Evolutionary conservation across 2,113 vertebrate genomes (phyloP), one percentile per base, ranked within the genome.

Genomic region (Sorex araneus): DNA sequence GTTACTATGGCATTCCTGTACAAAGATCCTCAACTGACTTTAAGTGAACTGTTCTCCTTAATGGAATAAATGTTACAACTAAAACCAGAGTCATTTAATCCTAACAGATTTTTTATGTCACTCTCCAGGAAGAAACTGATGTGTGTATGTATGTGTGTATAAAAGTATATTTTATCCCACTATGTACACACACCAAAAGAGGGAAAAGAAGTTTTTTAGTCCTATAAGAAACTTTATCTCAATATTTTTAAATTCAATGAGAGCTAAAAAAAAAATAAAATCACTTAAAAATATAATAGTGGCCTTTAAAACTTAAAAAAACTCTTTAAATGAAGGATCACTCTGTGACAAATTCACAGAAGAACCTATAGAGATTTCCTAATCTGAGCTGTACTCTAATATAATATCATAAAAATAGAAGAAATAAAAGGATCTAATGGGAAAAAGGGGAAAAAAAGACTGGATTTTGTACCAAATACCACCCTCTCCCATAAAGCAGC

Each of bases 401-500:
- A 15, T 64, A 89, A 32, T 78, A 88, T 84, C 93, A 90, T 94
- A 93, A 96, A 43, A 0, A 32, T 88, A 90, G 88, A 45, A 90
- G 91, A 93, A 97, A 95, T 95, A 75, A 90, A 96, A 94, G 0
- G 34, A 76, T 86, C 43, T 90, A 94, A 81, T 97, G 96, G 95
- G 69, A 92, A 95, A 97, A 92, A 84, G 89, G 93, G 93, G 93
- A 92, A 21, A 28, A 93, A 97, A 95, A 95, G 94, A 93, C 25
- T 94, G 89, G 88, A 79, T 16, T 90, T 96, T 95, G 89, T 86
- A 95, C 92, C 96, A 97, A 92, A 89, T 97, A 70, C 97, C 96
- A 96, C 97, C 96, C 98, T 96, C 93, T 98, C 96, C 97, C 97
- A 95, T 94, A 97, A 96, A 97, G 97, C 96, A 97, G 97, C 97